Evolutionary conservation across 2,888 invertebrate genomes (phyloP).

Genomic region (Drosophila nr. fundita): DNA sequence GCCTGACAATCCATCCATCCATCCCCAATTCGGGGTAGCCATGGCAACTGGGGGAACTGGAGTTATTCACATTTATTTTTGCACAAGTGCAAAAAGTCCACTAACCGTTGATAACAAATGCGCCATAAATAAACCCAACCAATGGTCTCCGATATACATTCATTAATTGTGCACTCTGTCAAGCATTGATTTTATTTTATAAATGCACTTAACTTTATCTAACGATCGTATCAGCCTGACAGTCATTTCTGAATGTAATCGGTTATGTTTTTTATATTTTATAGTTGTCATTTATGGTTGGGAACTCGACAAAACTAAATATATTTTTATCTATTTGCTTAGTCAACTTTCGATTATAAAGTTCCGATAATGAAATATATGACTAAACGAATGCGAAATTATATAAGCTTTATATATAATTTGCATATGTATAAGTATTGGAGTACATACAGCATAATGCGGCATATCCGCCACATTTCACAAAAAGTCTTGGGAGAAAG

Average conservation of each 20-base stretch:
- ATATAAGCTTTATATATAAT: background rate
- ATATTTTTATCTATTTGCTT: conserved; percentile 21
- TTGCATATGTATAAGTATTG: background rate
- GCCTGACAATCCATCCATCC: conserved; percentile 72
- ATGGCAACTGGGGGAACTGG: conserved; percentile 32
- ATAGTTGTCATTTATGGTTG: background rate
- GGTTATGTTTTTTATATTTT: background rate
- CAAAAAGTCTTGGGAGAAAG: background rate
- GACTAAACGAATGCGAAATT: background rate
- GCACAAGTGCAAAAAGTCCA: conserved; percentile 12
- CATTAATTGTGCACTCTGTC: conserved; percentile 11
- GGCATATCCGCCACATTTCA: conserved; percentile 65
- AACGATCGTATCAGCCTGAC: conserved; percentile 34
- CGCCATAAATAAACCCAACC: conserved; percentile 37
- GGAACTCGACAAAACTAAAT: conserved; percentile 12
- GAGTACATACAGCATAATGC: conserved; percentile 47
- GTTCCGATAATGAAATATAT: conserved; percentile 18
- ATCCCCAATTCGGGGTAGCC: conserved; percentile 34
- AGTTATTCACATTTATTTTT: conserved; percentile 35
- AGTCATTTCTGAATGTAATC: conserved; percentile 28
- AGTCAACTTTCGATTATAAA: conserved; percentile 28
- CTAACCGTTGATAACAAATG: conserved; percentile 45
- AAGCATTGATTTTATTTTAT: background rate
- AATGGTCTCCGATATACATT: background rate
- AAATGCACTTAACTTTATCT: conserved; percentile 20